Evolutionary conservation across 2,888 invertebrate species (phyloP).

Genomic region (Chymomyza procnemis): DNA sequence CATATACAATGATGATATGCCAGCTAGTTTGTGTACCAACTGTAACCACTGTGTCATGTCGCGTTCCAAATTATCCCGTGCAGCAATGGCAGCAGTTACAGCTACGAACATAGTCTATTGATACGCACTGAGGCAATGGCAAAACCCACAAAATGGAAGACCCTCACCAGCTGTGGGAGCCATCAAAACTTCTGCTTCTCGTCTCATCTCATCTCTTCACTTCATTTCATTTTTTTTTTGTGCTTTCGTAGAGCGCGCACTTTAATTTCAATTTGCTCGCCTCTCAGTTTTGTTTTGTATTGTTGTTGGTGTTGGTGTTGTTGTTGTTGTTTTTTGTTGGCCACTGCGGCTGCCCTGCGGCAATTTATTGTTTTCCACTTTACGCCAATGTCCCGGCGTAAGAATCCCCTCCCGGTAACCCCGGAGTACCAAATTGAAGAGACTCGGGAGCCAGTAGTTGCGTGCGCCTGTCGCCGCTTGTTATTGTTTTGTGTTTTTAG

Average conservation of each 20-base stretch:
- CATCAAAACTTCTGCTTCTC: constrained; percentile 66
- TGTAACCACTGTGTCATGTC: constrained; percentile 23
- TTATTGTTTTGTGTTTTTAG: constrained; percentile 43
- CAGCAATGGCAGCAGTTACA: constrained; percentile 3
- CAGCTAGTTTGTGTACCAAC: neutral
- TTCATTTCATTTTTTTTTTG: too few relatives aligned
- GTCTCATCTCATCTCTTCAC: constrained; percentile 46
- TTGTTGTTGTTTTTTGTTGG: constrained; percentile 10
- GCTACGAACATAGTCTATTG: constrained; percentile 54
- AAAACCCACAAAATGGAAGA: constrained; percentile 7
- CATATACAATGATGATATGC: too few relatives aligned
- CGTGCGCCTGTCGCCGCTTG: constrained; percentile 21
- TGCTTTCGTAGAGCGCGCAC: constrained; percentile 46
- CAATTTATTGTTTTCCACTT: constrained; percentile 73
- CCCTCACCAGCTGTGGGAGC: constrained; percentile 62
- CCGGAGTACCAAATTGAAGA: neutral
- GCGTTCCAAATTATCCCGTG: constrained; percentile 39
- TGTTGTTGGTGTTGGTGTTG: constrained; percentile 8
- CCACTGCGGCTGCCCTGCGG: constrained; percentile 42
- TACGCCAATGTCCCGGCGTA: constrained; percentile 44
- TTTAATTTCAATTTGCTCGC: constrained; percentile 67
- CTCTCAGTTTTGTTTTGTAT: neutral
- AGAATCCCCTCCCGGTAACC: constrained; percentile 3
- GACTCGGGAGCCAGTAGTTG: neutral
- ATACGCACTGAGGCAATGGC: constrained; percentile 39